Conservation (phyloP, 2,888 invertebrate species). For the Lithosia quadra region DNA sequence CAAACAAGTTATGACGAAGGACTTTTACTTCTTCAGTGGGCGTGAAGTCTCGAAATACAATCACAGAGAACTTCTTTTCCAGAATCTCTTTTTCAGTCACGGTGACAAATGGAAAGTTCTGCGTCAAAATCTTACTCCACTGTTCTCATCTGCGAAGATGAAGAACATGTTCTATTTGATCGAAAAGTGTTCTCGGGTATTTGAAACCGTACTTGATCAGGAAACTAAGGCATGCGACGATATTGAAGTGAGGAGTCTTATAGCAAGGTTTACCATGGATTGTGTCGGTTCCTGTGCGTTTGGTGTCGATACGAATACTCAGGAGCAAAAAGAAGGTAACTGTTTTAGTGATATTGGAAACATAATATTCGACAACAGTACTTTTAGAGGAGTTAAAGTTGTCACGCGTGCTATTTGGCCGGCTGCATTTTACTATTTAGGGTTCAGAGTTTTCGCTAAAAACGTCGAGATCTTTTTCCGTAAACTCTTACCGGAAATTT, state of each 20-base stretch:
- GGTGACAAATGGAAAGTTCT: constrained; percentile 73
- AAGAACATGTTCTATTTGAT: constrained; percentile 75
- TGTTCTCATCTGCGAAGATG: constrained; percentile 74
- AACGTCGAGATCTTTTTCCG: constrained; percentile 59
- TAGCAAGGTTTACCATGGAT: constrained; percentile 69
- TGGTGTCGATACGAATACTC: constrained; percentile 67
- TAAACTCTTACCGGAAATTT: constrained; percentile 55
- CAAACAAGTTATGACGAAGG: constrained; percentile 67
- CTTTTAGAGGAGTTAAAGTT: constrained; percentile 53
- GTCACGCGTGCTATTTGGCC: constrained; percentile 65
- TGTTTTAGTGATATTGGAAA: constrained; percentile 59
- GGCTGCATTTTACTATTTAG: constrained; percentile 62
- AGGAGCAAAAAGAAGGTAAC: constrained; percentile 57
- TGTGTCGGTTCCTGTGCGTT: constrained; percentile 68
- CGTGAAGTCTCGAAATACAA: constrained; percentile 63
- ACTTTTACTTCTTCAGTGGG: constrained; percentile 72
- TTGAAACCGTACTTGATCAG: constrained; percentile 61
- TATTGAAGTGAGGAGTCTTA: constrained; percentile 56
- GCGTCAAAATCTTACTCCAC: constrained; percentile 69
- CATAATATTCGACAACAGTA: constrained; percentile 56
- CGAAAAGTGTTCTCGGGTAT: constrained; percentile 54
- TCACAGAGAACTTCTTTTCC: constrained; percentile 58
- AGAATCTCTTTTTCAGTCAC: constrained; percentile 62
- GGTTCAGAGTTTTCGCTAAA: constrained; percentile 55
- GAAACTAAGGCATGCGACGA: constrained; percentile 40